Percentiles rank a stretch among this genome's conserved stretches.
These are phyloP conservation scores for Siniperca scherzeri DNA, from an alignment of 2,797 vertebrate species.

Conservation along the genomic window DNA sequence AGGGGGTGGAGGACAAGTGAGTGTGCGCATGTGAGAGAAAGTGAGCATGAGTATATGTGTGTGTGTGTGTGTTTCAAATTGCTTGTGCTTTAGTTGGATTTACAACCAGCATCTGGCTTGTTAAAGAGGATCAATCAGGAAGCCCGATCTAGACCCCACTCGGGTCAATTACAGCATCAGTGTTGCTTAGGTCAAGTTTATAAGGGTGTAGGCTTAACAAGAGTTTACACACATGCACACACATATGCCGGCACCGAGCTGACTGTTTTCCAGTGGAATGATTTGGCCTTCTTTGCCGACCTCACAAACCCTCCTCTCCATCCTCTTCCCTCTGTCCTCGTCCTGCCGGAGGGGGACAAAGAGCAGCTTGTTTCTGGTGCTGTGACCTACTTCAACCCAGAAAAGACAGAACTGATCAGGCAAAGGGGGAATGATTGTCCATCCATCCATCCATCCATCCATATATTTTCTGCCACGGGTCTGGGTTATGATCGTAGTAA, in stretches of 20 bases:
- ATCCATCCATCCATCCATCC: not conserved
- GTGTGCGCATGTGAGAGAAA: conserved; percentile 22
- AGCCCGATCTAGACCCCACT: conserved; percentile 39
- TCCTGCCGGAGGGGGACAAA: conserved; percentile 76
- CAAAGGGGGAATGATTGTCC: conserved; percentile 24
- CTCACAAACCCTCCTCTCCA: conserved; percentile 49
- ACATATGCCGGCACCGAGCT: conserved; percentile 15
- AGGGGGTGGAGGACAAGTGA: conserved; percentile 18
- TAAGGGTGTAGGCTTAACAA: conserved; percentile 32
- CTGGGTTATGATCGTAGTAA: not conserved
- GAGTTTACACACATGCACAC: conserved; percentile 26
- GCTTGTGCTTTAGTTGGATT: conserved; percentile 47
- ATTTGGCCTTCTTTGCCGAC: conserved; percentile 61
- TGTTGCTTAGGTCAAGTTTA: conserved; percentile 56
- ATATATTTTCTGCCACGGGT: not conserved
- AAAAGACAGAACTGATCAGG: conserved; percentile 63
- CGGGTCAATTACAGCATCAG: conserved; percentile 47
- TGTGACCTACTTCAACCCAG: conserved; percentile 73
- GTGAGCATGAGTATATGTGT: not conserved
- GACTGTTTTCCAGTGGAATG: conserved; percentile 64
- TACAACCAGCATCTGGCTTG: conserved; percentile 58
- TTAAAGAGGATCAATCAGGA: conserved; percentile 59
- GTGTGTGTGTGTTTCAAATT: conserved; percentile 29
- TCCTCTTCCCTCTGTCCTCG: conserved; percentile 63
- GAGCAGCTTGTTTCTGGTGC: conserved; percentile 75